Base-by-base conservation (phyloP, 2,113 vertebrate species). In the Uria aalge region DNA sequence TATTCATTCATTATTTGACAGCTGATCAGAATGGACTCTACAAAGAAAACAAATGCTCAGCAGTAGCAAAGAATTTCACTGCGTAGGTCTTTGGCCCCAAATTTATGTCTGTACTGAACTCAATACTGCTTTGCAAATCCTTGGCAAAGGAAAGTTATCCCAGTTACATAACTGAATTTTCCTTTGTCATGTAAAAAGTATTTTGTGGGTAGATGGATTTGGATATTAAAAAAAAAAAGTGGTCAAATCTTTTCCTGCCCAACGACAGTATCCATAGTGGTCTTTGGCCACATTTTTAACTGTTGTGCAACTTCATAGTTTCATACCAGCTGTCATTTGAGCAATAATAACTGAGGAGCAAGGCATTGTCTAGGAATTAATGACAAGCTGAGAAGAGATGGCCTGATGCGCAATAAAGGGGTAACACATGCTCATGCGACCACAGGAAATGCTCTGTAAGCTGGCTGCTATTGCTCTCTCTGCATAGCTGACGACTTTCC, bases 331-430 rank as follows among this genome's bases (percentile, higher is more conserved):
- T 94, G 95, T 86, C 94, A 89, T 79, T 96, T 94, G 32, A 96
- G 74, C 84, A 91, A 34, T 92, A 90, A 93, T 8, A 94, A 83
- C 89, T 67, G 71, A 96, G 90, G 96, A 92, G 74, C 84, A 88
- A 94, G 47, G 63, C 87, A 96, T 95, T 96, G 96, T 95, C 89
- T 94, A 88, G 91, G 89, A 94, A 97, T 95, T 95, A 97, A 55
- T 41, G 81, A 96, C 87, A 96, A 96, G 93, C 92, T 95, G 89
- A 88, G 91, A 92, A 94, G 84, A 83, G 91, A 94, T 64, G 94
- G 84, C 93, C 89, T 92, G 80, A 96, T 73, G 81, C 52, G 84
- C 91, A 88, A 36, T 71, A 47, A 94, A 89, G 87, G 91, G 91
- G 43, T 36, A 94, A 69, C 91, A 94, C 89, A 94, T 89, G 71